Evolutionary conservation across 2,113 vertebrate species (phyloP).

Genomic region (Poeciliopsis occidentalis): DNA sequence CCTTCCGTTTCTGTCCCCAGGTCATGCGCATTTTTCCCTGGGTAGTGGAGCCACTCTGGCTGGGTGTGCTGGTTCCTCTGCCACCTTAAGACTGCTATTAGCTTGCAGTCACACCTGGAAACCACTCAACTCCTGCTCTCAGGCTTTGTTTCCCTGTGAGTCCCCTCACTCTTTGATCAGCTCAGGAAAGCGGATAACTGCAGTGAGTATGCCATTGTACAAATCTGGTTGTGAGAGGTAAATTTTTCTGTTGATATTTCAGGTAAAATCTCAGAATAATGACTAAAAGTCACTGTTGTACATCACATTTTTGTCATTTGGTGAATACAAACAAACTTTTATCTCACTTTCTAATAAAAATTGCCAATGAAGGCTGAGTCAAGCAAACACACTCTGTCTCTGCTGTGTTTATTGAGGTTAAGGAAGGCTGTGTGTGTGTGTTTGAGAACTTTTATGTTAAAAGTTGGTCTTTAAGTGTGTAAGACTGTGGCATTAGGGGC

Average conservation of each 20-base stretch:
- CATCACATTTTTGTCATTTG: not conserved
- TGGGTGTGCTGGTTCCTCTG: conserved; percentile 46
- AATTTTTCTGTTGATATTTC: not conserved
- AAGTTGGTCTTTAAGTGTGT: conserved; percentile 72
- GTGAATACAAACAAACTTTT: not conserved
- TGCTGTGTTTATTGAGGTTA: conserved; percentile 67
- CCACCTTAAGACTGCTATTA: conserved; percentile 56
- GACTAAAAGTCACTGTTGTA: not conserved
- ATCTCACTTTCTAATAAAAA: conserved; percentile 14
- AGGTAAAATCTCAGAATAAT: not conserved
- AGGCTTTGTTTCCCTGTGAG: conserved; percentile 36
- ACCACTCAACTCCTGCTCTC: conserved; percentile 28
- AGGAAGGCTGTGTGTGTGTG: conserved; percentile 41
- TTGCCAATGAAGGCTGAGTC: conserved; percentile 12
- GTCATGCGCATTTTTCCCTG: conserved; percentile 74
- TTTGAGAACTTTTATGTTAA: conserved; percentile 74
- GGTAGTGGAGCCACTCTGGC: conserved; percentile 71
- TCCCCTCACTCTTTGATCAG: conserved; percentile 49
- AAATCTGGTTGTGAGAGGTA: not conserved
- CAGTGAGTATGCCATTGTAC: conserved; percentile 1
- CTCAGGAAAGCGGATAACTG: conserved; percentile 16
- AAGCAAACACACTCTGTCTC: conserved; percentile 40
- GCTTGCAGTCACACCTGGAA: conserved; percentile 65
- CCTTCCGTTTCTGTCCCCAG: conserved; percentile 58
- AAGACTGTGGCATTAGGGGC: conserved; percentile 75